Base-by-base conservation (phyloP, 2,113 vertebrate genomes). In the Todiramphus chloris region DNA sequence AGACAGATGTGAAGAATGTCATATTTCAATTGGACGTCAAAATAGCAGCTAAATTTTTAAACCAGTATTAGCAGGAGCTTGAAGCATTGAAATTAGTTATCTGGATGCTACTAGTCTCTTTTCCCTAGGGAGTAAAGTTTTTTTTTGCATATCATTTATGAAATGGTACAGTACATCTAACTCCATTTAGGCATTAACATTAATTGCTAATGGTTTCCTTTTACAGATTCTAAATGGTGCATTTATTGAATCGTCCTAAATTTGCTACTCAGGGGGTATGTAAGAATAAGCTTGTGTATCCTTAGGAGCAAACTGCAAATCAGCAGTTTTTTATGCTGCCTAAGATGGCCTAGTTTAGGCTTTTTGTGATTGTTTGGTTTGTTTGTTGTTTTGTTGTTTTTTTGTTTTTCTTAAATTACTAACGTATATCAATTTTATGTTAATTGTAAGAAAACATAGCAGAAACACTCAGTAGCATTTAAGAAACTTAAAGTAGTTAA, bases 401-500 rank as follows among this genome's bases (percentile, higher is more conserved):
- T 51, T 51, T 51, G 13, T 51, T 51, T 46, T 51, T 51, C 50
- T 51, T 43, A 20, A 98, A 98, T 97, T 97, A 91, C 97, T 90
- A 97, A 95, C 81, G 95, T 98, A 96, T 79, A 97, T 97, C 97
- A 97, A 92, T 63, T 97, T 97, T 97, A 96, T 96, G 95, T 97
- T 98, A 98, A 98, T 96, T 97, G 95, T 97, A 92, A 91, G 93
- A 97, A 98, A 97, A 97, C 16, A 21, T 91, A 96, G 96, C 72
- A 90, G 94, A 97, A 95, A 97, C 96, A 94, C 96, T 97, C 95
- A 94, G 96, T 96, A 97, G 91, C 91, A 95, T 97, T 98, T 98
- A 97, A 95, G 66, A 93, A 98, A 96, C 79, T 95, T 93, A 68
- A 97, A 96, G 79, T 85, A 94, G 91, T 97, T 98, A 98, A 97